Evolutionary conservation across 2,113 vertebrate genomes (phyloP).

Genomic region (Dryoscopus gambensis): DNA sequence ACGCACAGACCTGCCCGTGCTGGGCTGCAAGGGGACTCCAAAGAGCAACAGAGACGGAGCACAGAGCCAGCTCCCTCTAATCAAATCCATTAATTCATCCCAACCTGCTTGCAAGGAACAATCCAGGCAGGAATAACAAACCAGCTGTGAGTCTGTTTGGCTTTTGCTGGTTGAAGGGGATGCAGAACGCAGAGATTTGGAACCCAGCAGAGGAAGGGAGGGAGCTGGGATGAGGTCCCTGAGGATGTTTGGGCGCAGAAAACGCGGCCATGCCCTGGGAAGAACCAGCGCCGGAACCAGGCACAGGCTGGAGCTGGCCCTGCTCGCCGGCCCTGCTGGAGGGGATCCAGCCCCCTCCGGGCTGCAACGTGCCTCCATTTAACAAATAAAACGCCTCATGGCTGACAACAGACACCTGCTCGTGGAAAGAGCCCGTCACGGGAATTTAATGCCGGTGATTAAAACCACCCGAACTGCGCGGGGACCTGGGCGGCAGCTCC

Average conservation of each 20-base stretch:
- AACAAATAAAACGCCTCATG: not conserved
- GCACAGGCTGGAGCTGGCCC: not conserved
- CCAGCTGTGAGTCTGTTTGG: not conserved
- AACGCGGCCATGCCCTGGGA: fast-evolving
- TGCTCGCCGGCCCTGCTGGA: not conserved
- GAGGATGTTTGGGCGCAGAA: not conserved
- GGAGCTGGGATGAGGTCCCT: not conserved
- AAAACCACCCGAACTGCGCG: not conserved
- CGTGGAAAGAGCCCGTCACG: not conserved
- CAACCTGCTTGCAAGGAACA: not conserved
- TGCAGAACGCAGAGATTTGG: not conserved
- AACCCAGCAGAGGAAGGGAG: fast-evolving
- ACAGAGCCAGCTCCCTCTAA: not conserved
- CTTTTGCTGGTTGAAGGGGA: not conserved
- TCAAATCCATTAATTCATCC: conserved; percentile 25
- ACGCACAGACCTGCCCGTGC: not conserved
- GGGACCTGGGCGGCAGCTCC: not conserved
- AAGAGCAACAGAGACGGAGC: not conserved
- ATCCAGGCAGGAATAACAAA: conserved; percentile 19
- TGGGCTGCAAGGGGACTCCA: not conserved
- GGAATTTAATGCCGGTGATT: not conserved
- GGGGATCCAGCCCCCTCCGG: not conserved
- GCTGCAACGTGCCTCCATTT: conserved; percentile 16
- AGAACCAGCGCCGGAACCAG: fast-evolving
- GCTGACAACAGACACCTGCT: not conserved